Conservation (phyloP, 2,797 vertebrate species). For the Eulemur coronatus region DNA sequence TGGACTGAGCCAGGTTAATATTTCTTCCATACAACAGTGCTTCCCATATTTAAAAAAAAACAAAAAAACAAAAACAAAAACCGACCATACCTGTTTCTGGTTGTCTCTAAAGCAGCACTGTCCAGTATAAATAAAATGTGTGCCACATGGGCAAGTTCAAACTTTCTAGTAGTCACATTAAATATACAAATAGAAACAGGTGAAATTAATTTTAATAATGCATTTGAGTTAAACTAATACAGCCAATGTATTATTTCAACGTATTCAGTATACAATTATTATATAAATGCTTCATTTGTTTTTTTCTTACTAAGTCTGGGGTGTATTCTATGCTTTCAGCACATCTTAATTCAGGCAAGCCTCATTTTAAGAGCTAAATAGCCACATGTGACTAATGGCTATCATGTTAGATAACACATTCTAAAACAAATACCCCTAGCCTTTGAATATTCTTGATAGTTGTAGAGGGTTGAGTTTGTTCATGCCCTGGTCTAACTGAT, state of each 20-base stretch:
- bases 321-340: not conserved
- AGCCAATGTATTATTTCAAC: not conserved
- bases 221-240: not conserved
- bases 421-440: not conserved
- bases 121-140: not conserved
- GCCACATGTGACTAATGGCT: not conserved
- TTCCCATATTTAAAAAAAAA: not conserved
- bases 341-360: not conserved
- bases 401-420: not conserved
- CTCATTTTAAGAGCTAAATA: not conserved
- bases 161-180: not conserved
- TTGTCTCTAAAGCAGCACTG: not conserved
- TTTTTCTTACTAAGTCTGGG: not conserved
- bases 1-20: not conserved
- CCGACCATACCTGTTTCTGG: accelerated
- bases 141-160: not conserved
- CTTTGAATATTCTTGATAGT: not conserved
- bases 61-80: not conserved
- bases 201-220: not conserved
- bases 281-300: not conserved
- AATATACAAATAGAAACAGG: not conserved
- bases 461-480: not conserved
- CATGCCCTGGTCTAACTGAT: not conserved
- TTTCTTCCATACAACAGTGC: not conserved
- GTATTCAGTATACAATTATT: not conserved